Conservation (phyloP, 64 coral and sea anemone species). For the Dendronephthya gigantea region DNA sequence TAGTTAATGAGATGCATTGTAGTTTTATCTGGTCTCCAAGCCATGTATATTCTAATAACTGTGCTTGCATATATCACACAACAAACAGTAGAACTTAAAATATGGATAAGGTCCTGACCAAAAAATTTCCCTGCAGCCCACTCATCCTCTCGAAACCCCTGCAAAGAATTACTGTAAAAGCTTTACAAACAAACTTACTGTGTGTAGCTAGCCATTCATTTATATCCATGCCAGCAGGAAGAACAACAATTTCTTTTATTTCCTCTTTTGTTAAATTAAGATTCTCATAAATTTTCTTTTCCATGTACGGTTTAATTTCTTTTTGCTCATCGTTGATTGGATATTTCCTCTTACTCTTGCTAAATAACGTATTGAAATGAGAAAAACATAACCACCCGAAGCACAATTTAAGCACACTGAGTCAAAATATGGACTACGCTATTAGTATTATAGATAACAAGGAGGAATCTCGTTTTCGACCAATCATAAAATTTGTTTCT, state of each 20-base stretch:
- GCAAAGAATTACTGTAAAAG: background rate
- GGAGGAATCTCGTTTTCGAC: too few species aligned
- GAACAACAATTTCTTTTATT: slow-evolving; percentile 56
- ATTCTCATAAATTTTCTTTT: slow-evolving; percentile 49
- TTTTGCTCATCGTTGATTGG: slow-evolving; percentile 51
- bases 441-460: too few species aligned
- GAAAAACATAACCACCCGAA: background rate
- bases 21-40: too few species aligned
- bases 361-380: background rate
- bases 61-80: too few species aligned
- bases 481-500: too few species aligned
- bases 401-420: background rate
- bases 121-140: too few species aligned
- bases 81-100: too few species aligned
- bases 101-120: too few species aligned
- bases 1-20: too few species aligned
- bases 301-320: slow-evolving; percentile 88
- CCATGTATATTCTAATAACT: too few species aligned
- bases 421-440: too few species aligned
- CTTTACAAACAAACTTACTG: slow-evolving; percentile 36
- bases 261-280: slow-evolving; percentile 53
- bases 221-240: slow-evolving; percentile 70
- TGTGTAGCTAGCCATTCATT: slow-evolving; percentile 96
- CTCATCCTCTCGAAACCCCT: too few species aligned
- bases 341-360: slow-evolving; percentile 80